Conservation (phyloP, 2,113 vertebrate genomes). For the Dascyllus trimaculatus region DNA sequence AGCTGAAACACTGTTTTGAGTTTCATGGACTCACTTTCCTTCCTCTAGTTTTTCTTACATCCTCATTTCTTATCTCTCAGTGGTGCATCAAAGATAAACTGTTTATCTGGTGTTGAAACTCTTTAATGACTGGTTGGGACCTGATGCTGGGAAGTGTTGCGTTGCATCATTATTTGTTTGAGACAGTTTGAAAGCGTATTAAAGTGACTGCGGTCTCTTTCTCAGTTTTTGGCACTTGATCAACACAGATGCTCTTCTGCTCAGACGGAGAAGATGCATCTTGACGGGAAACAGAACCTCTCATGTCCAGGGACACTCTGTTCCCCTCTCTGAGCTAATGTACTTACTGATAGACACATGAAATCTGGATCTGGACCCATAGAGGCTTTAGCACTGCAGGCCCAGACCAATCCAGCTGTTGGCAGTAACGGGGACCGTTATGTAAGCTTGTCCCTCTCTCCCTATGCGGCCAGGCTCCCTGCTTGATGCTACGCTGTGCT, state of each 20-base stretch:
- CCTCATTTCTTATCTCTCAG: constrained; percentile 1
- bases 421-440: constrained; percentile 63
- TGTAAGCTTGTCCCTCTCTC: constrained; percentile 60
- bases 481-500: constrained; percentile 51
- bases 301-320: constrained; percentile 54
- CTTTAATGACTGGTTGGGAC: constrained; percentile 10
- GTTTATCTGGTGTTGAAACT: constrained; percentile 37
- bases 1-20: background rate
- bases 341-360: constrained; percentile 47
- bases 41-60: constrained; percentile 1
- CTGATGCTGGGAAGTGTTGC: constrained; percentile 19
- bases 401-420: constrained; percentile 64
- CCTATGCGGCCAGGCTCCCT: constrained; percentile 27
- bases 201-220: constrained; percentile 20
- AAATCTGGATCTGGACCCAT: constrained; percentile 62
- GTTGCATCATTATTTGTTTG: constrained; percentile 36
- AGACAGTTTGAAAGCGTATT: constrained; percentile 47
- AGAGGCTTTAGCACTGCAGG: constrained; percentile 47
- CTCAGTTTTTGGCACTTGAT: constrained; percentile 41
- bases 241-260: constrained; percentile 55
- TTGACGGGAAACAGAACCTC: constrained; percentile 53
- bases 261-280: constrained; percentile 51
- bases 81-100: constrained; percentile 35
- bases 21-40: constrained; percentile 8
- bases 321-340: constrained; percentile 45